Evolutionary conservation across 2,113 vertebrate species (phyloP).

Genomic region (Dromas ardeola): DNA sequence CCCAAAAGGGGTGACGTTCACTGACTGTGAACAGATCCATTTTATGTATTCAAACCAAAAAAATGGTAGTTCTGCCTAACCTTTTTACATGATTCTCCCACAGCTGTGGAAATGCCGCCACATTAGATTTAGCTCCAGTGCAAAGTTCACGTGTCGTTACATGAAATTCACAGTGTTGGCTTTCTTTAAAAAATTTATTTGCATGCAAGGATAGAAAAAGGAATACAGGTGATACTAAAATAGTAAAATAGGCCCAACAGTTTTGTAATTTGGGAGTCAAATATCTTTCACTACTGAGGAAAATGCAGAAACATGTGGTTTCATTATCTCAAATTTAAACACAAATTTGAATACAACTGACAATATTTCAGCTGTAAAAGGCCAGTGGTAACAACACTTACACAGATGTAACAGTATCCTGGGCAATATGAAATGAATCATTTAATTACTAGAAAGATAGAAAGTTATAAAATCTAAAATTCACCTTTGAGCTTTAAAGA

Average conservation of each 20-base stretch:
- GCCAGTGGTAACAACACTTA: background rate
- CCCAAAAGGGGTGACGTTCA: background rate
- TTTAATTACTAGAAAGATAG: background rate
- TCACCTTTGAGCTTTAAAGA: background rate
- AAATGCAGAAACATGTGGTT: background rate
- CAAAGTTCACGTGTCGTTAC: background rate
- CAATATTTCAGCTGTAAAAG: background rate
- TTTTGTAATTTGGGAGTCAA: slow-evolving; percentile 12
- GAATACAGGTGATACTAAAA: background rate
- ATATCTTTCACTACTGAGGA: background rate
- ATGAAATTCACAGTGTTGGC: background rate
- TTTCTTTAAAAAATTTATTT: background rate
- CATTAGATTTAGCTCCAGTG: background rate
- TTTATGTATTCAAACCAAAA: background rate
- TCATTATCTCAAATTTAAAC: background rate
- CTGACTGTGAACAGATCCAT: background rate
- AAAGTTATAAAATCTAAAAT: background rate
- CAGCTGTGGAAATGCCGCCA: background rate
- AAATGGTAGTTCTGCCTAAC: background rate
- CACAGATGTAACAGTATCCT: background rate
- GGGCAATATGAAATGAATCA: background rate
- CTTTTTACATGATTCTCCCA: background rate
- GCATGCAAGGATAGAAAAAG: background rate
- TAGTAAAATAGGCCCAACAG: background rate
- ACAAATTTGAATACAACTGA: background rate